phyloP scores from a whole-genome alignment of 2,113 vertebrate genomes.

The Centropus bengalensis region DNA sequence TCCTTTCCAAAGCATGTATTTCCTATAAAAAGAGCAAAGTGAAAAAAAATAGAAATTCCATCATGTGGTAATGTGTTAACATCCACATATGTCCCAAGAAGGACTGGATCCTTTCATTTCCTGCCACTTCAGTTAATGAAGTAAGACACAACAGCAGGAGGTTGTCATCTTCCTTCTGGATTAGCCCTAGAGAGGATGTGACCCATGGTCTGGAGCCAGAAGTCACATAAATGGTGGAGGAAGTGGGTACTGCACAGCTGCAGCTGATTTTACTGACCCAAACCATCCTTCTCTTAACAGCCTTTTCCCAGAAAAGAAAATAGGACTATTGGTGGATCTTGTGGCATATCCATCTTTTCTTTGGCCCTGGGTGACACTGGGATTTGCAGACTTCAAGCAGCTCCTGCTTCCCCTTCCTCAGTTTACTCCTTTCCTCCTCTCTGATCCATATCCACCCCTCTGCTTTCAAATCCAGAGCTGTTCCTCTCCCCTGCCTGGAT shows the following conservation, averaged over 20 bases:
- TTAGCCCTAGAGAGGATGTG: conserved; percentile 53
- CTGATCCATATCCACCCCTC: not conserved
- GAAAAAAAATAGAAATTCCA: conserved; percentile 54
- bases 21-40: conserved; percentile 67
- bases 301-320: not conserved
- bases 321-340: not conserved
- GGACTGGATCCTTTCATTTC: conserved; percentile 55
- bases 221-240: conserved; percentile 8
- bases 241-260: conserved; percentile 1
- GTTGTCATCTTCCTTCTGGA: conserved; percentile 65
- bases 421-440: not conserved
- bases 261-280: not conserved
- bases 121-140: conserved; percentile 64
- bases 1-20: conserved; percentile 10
- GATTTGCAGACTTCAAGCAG: not conserved
- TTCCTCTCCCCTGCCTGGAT: not conserved
- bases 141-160: conserved; percentile 65
- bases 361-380: not conserved
- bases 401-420: not conserved
- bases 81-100: conserved; percentile 68
- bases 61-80: conserved; percentile 68
- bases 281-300: not conserved
- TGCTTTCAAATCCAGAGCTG: not conserved
- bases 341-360: not conserved
- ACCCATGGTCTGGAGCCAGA: conserved; percentile 57